A percentile compares a stretch with the other conserved stretches of the same genome.
Evolutionary conservation across 1,140 invertebrate genomes (phyloP).

Genomic region (Papilio machaon): DNA sequence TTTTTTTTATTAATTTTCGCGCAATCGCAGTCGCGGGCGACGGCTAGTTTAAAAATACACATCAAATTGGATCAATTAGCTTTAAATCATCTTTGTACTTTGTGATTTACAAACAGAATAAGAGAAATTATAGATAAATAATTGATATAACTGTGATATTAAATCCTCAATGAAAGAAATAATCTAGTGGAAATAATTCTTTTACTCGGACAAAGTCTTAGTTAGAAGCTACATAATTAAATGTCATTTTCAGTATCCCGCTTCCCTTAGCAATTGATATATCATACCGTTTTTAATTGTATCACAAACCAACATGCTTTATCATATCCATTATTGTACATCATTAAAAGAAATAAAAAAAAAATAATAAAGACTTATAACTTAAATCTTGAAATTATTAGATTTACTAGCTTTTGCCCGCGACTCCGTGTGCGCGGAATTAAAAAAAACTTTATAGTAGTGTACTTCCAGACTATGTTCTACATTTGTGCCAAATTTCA

Average conservation of each 20-base stretch:
- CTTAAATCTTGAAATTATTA: not conserved
- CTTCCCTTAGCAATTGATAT: conserved; percentile 8
- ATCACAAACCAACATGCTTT: not conserved
- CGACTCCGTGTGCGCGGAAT: too few relatives aligned
- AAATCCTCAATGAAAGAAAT: not conserved
- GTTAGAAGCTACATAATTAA: conserved; percentile 22
- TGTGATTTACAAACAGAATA: not conserved
- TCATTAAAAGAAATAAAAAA: not conserved
- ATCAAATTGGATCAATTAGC: too few relatives aligned
- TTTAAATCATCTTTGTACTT: not conserved
- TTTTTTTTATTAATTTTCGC: too few relatives aligned
- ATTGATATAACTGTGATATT: not conserved
- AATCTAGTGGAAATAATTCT: not conserved
- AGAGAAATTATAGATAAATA: not conserved
- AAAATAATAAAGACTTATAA: not conserved
- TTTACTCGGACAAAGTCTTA: not conserved
- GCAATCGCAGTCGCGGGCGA: too few relatives aligned
- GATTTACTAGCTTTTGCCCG: not conserved
- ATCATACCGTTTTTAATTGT: not conserved
- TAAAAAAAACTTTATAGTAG: too few relatives aligned
- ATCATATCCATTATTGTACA: not conserved
- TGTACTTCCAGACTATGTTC: too few relatives aligned
- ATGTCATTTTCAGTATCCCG: conserved; percentile 28
- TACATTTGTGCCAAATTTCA: too few relatives aligned
- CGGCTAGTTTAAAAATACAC: too few relatives aligned